Evolutionary conservation across 2,888 invertebrate species (phyloP), one percentile per base, ranked within the genome.

Genomic region (Sialis lutaria): DNA sequence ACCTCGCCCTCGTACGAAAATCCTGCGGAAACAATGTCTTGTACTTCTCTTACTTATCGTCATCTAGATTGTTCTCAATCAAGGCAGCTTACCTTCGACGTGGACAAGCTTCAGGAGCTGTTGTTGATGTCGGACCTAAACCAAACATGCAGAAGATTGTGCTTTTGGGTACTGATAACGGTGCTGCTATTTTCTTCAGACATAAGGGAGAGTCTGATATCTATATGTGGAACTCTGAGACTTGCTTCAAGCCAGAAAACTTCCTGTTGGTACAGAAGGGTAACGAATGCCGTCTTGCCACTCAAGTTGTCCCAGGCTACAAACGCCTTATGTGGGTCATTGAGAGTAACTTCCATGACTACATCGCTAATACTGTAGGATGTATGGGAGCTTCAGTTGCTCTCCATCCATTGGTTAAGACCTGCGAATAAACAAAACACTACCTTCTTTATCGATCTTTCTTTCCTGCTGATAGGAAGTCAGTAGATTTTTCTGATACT

Each of bases 341-440:
- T 52, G 79, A 78, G 56, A 75, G 75, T 54, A 79, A 79, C 59
- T 77, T 79, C 67, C 74, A 73, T 46, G 77, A 79, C 60, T 79
- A 69, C 56, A 70, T 78, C 51, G 61, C 68, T 5, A 70, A 74
- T 51, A 71, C 69, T 33, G 72, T 72, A 35, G 75, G 77, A 41
- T 75, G 77, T 56, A 65, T 72, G 49, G 78, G 77, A n/a, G 69
- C 77, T 31, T 73, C 72, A 33, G 70, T 77, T 49, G 62, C 68
- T 33, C 63, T 79, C 44, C 75, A 75, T 65, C 77, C 77, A 1
- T 63, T 77, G 44, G 67, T 73, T 47, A 71, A 71, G 49, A 67
- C 70, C 37, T 63, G 63, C 54, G 65, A 68, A 44, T 58, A 54
- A 22, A 33, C 6, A 6, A 13, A 22, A 22, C 22, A 22, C 22